A percentile compares a stretch with the other conserved stretches of the same genome.
Conservation (phyloP, 2,888 invertebrate genomes). For the Rotaria socialis region DNA sequence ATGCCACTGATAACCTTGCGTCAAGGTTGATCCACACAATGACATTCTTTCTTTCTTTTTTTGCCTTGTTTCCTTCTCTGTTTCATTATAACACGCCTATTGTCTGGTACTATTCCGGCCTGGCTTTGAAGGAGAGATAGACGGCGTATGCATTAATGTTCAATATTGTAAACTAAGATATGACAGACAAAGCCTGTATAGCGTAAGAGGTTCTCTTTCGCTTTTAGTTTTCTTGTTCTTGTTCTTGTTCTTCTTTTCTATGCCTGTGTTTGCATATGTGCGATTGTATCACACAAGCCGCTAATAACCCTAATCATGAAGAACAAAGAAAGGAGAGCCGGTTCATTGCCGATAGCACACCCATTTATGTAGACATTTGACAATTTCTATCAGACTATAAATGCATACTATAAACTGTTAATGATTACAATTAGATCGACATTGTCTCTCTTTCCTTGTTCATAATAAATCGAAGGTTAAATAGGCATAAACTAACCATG, state of each 20-base stretch:
- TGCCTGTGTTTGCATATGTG: background rate
- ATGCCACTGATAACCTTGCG: constrained; percentile 18
- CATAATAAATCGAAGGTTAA: background rate
- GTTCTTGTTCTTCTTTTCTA: background rate
- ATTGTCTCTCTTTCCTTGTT: background rate
- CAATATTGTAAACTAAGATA: constrained; percentile 23
- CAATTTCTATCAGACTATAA: background rate
- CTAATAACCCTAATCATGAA: constrained; percentile 9
- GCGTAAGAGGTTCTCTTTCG: background rate
- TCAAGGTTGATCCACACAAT: background rate
- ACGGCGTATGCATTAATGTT: background rate
- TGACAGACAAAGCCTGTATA: background rate
- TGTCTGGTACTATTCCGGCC: background rate
- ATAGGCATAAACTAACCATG: background rate
- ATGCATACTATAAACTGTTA: background rate
- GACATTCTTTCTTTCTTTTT: background rate
- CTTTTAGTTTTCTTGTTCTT: background rate
- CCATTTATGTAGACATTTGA: background rate
- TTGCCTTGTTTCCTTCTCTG: background rate
- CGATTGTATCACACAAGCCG: background rate
- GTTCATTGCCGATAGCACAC: constrained; percentile 13
- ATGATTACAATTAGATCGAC: background rate
- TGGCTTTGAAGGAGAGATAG: background rate
- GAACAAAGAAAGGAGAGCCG: background rate
- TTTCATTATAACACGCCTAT: background rate